These are phyloP conservation scores for Drosophila quinaria DNA, from an alignment of 2,888 invertebrate species.

Conservation along the genomic window DNA sequence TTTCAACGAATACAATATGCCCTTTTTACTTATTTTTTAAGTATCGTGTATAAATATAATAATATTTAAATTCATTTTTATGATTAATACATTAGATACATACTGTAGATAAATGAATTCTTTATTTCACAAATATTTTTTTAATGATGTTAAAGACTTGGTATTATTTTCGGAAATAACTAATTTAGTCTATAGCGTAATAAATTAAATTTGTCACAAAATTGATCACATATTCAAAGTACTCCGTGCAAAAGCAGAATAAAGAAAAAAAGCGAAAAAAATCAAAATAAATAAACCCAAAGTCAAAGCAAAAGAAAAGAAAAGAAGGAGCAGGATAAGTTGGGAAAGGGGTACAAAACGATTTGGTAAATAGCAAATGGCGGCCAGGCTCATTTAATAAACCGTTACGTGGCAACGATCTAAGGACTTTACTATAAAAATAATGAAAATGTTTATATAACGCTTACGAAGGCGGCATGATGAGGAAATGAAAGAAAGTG, in stretches of 20 bases:
- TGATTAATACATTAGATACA: not conserved
- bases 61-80: not conserved
- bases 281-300: slow-evolving; percentile 50
- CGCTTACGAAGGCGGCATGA: slow-evolving; percentile 10
- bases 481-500: slow-evolving; percentile 1
- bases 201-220: too few relatives aligned
- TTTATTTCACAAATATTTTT: too few relatives aligned
- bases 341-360: slow-evolving; percentile 43
- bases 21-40: too few relatives aligned
- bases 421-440: slow-evolving; percentile 30
- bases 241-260: not conserved
- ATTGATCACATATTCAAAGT: not conserved
- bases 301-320: slow-evolving; percentile 20
- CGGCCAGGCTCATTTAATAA: slow-evolving; percentile 49
- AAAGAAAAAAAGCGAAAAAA: slow-evolving; percentile 23
- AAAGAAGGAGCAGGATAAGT: not conserved
- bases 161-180: too few relatives aligned
- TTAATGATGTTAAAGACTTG: too few relatives aligned
- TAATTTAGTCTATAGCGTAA: too few relatives aligned
- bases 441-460: slow-evolving; percentile 63
- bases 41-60: too few relatives aligned
- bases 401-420: slow-evolving; percentile 61
- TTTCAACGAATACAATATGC: too few relatives aligned
- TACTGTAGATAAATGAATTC: not conserved
- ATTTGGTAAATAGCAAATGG: slow-evolving; percentile 46